Evolutionary conservation across 1,140 invertebrate genomes (phyloP).

Genomic region (Stenopsyche tienmushanensis): DNA sequence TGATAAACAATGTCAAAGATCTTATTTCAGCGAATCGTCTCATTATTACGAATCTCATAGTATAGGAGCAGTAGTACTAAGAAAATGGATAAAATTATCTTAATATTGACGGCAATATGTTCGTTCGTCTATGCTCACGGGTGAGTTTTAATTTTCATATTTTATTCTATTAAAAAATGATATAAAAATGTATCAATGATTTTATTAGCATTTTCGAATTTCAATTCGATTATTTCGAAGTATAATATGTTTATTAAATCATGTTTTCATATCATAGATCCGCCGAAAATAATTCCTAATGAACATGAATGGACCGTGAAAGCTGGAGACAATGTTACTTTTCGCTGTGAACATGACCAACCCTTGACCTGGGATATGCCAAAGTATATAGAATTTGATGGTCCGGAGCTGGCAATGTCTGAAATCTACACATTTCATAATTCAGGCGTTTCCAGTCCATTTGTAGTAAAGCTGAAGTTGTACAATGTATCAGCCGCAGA

Average conservation of each 20-base stretch:
- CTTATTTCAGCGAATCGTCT: too few relatives aligned
- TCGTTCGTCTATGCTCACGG: background rate
- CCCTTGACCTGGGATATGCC: constrained; percentile 53
- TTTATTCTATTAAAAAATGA: background rate
- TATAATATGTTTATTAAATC: background rate
- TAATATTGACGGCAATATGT: background rate
- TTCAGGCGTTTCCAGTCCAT: constrained; percentile 46
- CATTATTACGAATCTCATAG: too few relatives aligned
- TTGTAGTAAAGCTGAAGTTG: constrained; percentile 49
- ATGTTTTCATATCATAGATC: constrained; percentile 1
- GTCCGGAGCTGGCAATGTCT: constrained; percentile 43
- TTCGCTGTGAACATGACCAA: constrained; percentile 54
- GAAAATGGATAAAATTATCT: too few relatives aligned
- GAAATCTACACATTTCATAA: constrained; percentile 42
- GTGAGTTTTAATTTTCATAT: too few relatives aligned
- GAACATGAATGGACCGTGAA: constrained; percentile 53
- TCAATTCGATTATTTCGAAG: background rate
- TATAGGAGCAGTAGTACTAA: too few relatives aligned
- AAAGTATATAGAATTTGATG: constrained; percentile 27
- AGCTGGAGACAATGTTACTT: constrained; percentile 51
- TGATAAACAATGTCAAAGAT: too few relatives aligned
- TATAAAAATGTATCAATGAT: background rate
- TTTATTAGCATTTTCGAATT: background rate
- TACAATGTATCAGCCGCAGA: constrained; percentile 50
- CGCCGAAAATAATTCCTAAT: constrained; percentile 52